These are phyloP conservation scores for Mesocentrotus franciscanus DNA, from an alignment of 53 echinoderm and acorn worm species.

Conservation along the genomic window DNA sequence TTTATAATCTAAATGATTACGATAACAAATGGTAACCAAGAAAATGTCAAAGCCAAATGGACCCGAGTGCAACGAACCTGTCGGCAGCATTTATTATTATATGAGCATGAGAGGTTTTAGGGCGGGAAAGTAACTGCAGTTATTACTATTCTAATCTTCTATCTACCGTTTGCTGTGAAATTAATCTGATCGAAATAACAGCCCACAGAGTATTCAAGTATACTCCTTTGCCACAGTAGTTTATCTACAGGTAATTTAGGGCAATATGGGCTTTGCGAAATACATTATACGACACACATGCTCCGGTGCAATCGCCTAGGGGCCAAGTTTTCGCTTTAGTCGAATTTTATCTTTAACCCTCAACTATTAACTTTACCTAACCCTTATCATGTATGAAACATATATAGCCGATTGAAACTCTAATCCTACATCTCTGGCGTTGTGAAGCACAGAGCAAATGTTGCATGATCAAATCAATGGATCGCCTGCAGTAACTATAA, in stretches of 20 bases:
- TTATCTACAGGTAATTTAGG: neutral
- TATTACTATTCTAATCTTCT: neutral
- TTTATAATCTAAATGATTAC: neutral
- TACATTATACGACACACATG: too few species aligned
- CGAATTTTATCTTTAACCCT: too few species aligned
- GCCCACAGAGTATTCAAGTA: neutral
- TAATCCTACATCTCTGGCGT: too few species aligned
- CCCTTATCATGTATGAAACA: too few species aligned
- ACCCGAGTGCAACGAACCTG: neutral
- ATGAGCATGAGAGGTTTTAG: neutral
- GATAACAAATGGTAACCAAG: neutral
- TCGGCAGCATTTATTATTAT: neutral
- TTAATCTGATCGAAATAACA: conserved; percentile 3
- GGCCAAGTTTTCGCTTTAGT: too few species aligned
- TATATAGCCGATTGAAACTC: too few species aligned
- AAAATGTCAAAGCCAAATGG: neutral
- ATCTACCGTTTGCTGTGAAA: neutral
- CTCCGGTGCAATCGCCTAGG: too few species aligned
- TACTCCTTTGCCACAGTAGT: neutral
- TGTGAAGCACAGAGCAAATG: too few species aligned
- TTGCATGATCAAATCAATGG: too few species aligned
- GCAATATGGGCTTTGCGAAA: neutral
- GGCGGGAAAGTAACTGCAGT: neutral
- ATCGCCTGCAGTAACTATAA: too few species aligned
- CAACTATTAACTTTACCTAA: too few species aligned